These are phyloP conservation scores for Hartigia nigra DNA, from an alignment of 2,888 invertebrate genomes.

Conservation along the genomic window DNA sequence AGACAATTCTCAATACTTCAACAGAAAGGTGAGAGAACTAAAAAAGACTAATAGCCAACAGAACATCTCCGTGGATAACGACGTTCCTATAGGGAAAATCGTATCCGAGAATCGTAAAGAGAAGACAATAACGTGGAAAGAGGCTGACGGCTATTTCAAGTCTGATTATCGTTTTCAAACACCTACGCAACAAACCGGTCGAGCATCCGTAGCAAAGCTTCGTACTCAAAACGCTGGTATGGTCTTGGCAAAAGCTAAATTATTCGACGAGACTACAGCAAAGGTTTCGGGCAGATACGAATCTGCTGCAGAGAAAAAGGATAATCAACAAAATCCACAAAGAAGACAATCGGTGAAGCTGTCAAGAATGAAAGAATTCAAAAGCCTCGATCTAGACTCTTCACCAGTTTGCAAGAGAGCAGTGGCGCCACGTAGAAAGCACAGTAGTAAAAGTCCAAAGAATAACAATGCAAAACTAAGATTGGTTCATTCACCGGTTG, in stretches of 20 bases:
- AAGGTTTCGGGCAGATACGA: conserved; percentile 24
- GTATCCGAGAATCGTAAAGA: conserved; percentile 26
- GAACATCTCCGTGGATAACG: conserved; percentile 29
- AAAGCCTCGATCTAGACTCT: conserved; percentile 19
- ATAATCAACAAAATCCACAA: conserved; percentile 6
- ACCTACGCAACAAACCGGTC: conserved; percentile 68
- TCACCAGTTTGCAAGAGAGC: neutral
- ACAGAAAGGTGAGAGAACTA: conserved; percentile 53
- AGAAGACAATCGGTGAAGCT: conserved; percentile 30
- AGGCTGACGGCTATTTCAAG: conserved; percentile 70
- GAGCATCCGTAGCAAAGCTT: conserved; percentile 79
- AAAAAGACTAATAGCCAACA: conserved; percentile 54
- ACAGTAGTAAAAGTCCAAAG: conserved; percentile 18
- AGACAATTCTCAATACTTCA: conserved; percentile 50
- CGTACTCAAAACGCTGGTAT: conserved; percentile 82
- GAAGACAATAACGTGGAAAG: conserved; percentile 66
- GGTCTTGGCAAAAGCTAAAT: conserved; percentile 81
- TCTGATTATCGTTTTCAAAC: conserved; percentile 66
- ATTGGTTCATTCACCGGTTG: conserved; percentile 27
- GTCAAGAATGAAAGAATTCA: conserved; percentile 25
- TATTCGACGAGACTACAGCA: conserved; percentile 72
- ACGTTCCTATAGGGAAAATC: conserved; percentile 8
- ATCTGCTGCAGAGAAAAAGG: conserved; percentile 15
- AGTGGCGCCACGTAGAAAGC: conserved; percentile 8
- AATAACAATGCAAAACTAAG: conserved; percentile 29